Base-by-base conservation (phyloP, 2,888 invertebrate species). In the Matsumyia berberina region DNA sequence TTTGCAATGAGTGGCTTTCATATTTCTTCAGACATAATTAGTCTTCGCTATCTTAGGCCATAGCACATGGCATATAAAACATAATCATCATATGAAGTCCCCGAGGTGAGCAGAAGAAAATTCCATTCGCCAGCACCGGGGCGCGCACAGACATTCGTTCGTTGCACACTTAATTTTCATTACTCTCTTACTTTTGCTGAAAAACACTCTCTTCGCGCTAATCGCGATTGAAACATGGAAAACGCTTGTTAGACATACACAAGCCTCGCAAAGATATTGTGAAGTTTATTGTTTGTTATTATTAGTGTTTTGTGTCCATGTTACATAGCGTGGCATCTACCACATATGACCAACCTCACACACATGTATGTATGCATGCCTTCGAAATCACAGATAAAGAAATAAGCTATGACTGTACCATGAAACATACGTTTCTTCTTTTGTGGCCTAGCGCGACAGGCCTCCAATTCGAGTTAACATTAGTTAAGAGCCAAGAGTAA, bases 231-330 rank as follows among this genome's bases (percentile, higher is more conserved):
- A 66, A 83, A 85, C 85, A 85, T 74, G 74, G 79, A 79, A 76
- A 85, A 80, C 60, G 79, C 79, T 85, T 85, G 80, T 85, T 85
- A 85, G 80, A 76, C 85, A 79, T 42, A 72, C 70, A 78, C 69
- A 31, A 42, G 64, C 44, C 31, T 11, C 46, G 29, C 70, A 31
- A 15, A 37, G 62, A 66, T 82, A 82, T 24, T 66, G 70, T 44
- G 17, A 78, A 79, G 69, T 79, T 85, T 85, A 85, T 85, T 85
- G 85, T 85, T 85, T 85, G 85, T 85, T 85, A 85, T 85, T 85
- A 85, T 85, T 80, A 80, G 85, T 80, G 66, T 77, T 82, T 66
- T 60, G 15, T 55, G 46, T 60, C 24, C 33, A 60, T 31, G 44
- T 46, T 46, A 33, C 62, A 53, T 15, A 24, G 24, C 64, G 57